Base-by-base conservation (phyloP, 2,888 invertebrate species). In the Mythimna impura region DNA sequence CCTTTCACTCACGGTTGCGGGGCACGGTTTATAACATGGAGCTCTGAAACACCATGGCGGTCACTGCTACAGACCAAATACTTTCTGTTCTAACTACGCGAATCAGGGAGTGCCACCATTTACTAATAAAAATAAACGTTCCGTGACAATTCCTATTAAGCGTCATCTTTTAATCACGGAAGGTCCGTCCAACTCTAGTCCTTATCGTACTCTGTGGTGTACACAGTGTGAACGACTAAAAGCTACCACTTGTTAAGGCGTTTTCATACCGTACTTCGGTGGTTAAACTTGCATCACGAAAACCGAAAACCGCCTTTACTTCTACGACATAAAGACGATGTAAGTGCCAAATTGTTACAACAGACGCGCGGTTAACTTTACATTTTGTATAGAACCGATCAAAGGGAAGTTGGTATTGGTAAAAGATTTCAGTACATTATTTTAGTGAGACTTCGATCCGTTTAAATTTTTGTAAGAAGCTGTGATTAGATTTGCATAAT, bases 191-290 rank as follows among this genome's bases (percentile, higher is more conserved):
- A n/a, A 7, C 12, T 34, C 6, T 34, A 30, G 5, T 7, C 14
- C 14, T 7, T 22, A 22, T 40, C 40, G 14, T 0, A 22, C 36
- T 61, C 61, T 61, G 22, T 20, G 22, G 57, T 60, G 60, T 58
- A 62, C 57, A 65, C 57, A 43, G 60, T 50, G 64, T 34, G 57
- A 67, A 30, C 66, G 60, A 25, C 71, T 81, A 81, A 81, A 80
- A 81, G 70, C 80, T 73, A 62, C 77, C 70, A 76, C 81, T 81
- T 66, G 64, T 77, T 62, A 73, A 34, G 68, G 36, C 62, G 30
- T 36, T 43, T 69, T 60, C 71, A 76, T 47, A 80, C 68, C 62
- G 7, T 25, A 62, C 0, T 14, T 20, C 7, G 36, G n/a, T 40
- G 4, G 40, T 20, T 9, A 47, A 50, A 60, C 12, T 61, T 61